Conservation (phyloP, 1,140 invertebrate genomes). For the Anoplophora glabripennis region DNA sequence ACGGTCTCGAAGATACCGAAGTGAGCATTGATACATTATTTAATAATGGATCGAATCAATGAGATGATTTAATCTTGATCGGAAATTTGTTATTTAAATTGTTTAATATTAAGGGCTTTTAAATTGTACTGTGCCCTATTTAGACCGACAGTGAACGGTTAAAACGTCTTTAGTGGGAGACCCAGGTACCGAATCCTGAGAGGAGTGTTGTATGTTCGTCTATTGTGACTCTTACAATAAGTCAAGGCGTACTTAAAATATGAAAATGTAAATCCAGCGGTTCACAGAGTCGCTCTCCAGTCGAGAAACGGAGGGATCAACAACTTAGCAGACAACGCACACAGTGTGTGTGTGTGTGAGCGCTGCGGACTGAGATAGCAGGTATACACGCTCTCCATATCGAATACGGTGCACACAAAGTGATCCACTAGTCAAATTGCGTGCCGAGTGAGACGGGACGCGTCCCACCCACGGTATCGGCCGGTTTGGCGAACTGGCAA, state of each 20-base stretch:
- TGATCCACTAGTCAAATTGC: conserved; percentile 26
- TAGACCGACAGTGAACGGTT: neutral
- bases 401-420: conserved; percentile 10
- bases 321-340: neutral
- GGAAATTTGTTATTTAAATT: too few species aligned
- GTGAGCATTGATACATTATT: too few species aligned
- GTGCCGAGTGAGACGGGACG: conserved; percentile 28
- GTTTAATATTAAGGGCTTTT: conserved; percentile 1
- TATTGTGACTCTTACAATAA: conserved; percentile 5
- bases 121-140: conserved; percentile 1
- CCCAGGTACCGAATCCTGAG: conserved; percentile 1
- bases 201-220: conserved; percentile 1
- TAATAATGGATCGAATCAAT: too few species aligned
- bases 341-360: neutral
- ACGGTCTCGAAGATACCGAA: too few species aligned
- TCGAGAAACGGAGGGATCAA: conserved; percentile 6
- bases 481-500: conserved; percentile 34
- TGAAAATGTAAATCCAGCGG: conserved; percentile 10
- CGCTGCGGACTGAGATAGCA: conserved; percentile 2
- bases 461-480: conserved; percentile 43
- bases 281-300: conserved; percentile 4
- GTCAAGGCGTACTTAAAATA: neutral
- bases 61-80: too few species aligned
- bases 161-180: neutral
- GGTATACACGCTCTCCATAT: conserved; percentile 6